Percentiles rank a stretch among this genome's conserved stretches.
Conservation (phyloP, 2,113 vertebrate species). For the Cephalopterus ornatus region DNA sequence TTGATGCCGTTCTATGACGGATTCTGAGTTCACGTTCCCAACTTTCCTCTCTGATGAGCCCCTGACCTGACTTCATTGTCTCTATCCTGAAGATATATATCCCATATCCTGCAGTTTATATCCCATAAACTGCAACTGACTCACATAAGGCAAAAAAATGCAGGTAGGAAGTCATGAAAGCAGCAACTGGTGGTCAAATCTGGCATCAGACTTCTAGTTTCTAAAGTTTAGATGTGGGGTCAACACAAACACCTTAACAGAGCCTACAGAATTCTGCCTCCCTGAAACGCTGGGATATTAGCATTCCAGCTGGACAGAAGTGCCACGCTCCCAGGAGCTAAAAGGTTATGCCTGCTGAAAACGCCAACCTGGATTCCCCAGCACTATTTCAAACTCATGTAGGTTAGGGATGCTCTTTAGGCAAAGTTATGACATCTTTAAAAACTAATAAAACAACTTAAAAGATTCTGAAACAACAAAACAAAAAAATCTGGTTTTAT, state of each 20-base stretch:
- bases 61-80: not conserved
- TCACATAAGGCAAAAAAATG: not conserved
- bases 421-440: not conserved
- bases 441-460: not conserved
- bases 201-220: not conserved
- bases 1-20: rapidly evolving
- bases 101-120: too few species aligned
- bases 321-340: not conserved
- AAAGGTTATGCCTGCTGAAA: not conserved
- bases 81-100: not conserved
- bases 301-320: not conserved
- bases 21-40: not conserved
- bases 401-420: not conserved
- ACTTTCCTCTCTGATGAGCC: not conserved
- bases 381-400: not conserved
- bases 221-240: rapidly evolving
- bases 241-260: not conserved
- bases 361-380: not conserved
- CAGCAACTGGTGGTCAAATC: not conserved
- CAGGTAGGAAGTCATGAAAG: not conserved
- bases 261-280: not conserved
- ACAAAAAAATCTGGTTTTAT: not conserved
- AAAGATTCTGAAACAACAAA: not conserved
- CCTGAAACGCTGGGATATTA: not conserved
- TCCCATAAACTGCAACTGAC: not conserved